Base-by-base conservation (phyloP, 2,113 vertebrate species). In the Ursus arctos region DNA sequence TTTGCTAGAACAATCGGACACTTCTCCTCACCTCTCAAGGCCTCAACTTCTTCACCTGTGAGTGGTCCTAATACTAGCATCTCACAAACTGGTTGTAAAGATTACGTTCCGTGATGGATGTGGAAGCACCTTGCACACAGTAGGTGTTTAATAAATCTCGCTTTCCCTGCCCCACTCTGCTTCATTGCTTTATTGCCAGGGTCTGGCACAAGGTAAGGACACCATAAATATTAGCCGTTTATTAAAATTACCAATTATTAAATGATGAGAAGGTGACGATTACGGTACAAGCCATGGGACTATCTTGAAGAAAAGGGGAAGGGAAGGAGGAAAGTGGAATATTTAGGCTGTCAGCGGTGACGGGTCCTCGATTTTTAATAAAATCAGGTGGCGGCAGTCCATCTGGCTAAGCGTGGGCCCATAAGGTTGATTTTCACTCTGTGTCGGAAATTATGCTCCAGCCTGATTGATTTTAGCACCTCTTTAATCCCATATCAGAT, bases 291-390 rank as follows among this genome's bases (percentile, higher is more conserved):
- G 36, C 95, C 69, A 28, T 47, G 36, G 88, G 55, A 94, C 15
- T 74, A 15, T 93, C 94, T 80, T 83, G 77, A 76, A 93, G 71
- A 91, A 61, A 76, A 40, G 40, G 19, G 36, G 36, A 95, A 31
- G 21, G 43, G 53, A 57, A 91, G 22, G 77, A 77, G 21, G 43
- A 43, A 59, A 91, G 63, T 98, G 93, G 97, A 98, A 84, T 98
- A 98, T 98, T 98, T 98, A 96, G 81, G 91, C 98, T 98, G 85
- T 98, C 96, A 76, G 65, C 93, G 96, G 95, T 98, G 98, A 98
- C 97, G 97, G 93, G 74, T 92, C 97, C 89, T 89, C 93, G 98
- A 97, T 98, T 98, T 98, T 98, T 98, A 97, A 98, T 98, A 97
- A 98, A 98, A 91, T 69, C 95, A 93, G 92, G 81, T 95, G 93